phyloP scores from a whole-genome alignment of 2,797 vertebrate genomes.

The Heterohyrax brucei region DNA sequence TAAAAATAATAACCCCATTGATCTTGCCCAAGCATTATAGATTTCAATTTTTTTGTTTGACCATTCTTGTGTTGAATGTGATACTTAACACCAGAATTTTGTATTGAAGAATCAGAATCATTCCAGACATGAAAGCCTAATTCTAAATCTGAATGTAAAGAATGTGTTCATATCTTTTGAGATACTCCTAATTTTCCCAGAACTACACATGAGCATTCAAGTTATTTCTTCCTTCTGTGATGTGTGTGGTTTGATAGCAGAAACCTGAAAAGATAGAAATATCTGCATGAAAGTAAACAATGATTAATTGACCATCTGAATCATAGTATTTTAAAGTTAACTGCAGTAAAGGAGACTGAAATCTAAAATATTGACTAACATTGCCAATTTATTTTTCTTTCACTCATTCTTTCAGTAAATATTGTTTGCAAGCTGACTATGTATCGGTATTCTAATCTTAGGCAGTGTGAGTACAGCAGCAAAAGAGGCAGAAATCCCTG shows the following conservation, averaged over 20 bases:
- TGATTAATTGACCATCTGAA: background rate
- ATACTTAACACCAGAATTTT: background rate
- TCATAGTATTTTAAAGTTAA: background rate
- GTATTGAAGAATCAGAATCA: background rate
- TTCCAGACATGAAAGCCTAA: background rate
- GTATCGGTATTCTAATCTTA: background rate
- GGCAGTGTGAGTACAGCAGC: background rate
- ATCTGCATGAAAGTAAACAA: background rate
- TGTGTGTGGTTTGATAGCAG: background rate
- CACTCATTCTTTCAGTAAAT: background rate
- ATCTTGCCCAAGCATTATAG: background rate
- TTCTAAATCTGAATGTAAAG: background rate
- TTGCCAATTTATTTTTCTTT: background rate
- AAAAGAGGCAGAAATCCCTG: background rate
- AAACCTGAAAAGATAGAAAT: background rate
- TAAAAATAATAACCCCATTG: background rate
- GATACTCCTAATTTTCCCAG: slow-evolving; percentile 13
- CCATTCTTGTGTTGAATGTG: background rate
- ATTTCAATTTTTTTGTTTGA: background rate
- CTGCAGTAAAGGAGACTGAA: background rate
- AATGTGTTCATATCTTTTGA: background rate
- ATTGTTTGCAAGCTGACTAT: background rate
- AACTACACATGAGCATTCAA: slow-evolving; percentile 8
- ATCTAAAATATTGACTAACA: background rate
- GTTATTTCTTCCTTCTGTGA: background rate